Evolutionary conservation across 2,888 invertebrate genomes (phyloP), one percentile per base, ranked within the genome.

Genomic region (Campopleginae sp.): DNA sequence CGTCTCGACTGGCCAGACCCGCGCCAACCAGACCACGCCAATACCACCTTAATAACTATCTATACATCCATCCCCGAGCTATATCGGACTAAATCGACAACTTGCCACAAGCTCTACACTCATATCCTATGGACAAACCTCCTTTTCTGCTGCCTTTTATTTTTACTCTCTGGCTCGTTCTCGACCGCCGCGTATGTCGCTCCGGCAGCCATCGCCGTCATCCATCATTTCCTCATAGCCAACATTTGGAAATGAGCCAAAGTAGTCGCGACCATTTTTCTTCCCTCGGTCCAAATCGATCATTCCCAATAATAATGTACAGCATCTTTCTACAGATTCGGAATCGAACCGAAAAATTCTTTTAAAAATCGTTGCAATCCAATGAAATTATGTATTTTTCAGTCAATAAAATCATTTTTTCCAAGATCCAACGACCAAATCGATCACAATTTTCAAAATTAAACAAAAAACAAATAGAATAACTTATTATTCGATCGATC

Each of bases 171-270:
- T 48, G 10, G 14, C 44, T 66, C 31, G 19, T 38, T 68, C 58
- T 74, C 48, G 46, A 19, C 70, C 14, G 51, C n/a, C 44, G 23
- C 33, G 17, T 66, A 51, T 72, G 31, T 66, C 48, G 71, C 66
- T 58, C 76, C 76, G 77, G 66, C 48, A 42, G 27, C 51, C 42
- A 33, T 2, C 63, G 44, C 76, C 42, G 42, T 54, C 54, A 70
- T 68, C 66, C 17, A 33, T 58, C 66, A 48, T 63, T 72, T 77
- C 71, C 38, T n/a, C n/a, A 17, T 68, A 23, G 68, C 70, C 61
- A 74, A 10, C 44, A 51, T 71, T 66, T 85, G 85, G 82, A 61
- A 12, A 54, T 48, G 70, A 10, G 81, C 82, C 85, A 82, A 48
- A 82, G 27, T 65, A 17, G 31, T 33, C 70, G 65, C 65, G 76